Evolutionary conservation across 2,888 invertebrate genomes (phyloP).

Genomic region (Cheiracanthium punctorium): DNA sequence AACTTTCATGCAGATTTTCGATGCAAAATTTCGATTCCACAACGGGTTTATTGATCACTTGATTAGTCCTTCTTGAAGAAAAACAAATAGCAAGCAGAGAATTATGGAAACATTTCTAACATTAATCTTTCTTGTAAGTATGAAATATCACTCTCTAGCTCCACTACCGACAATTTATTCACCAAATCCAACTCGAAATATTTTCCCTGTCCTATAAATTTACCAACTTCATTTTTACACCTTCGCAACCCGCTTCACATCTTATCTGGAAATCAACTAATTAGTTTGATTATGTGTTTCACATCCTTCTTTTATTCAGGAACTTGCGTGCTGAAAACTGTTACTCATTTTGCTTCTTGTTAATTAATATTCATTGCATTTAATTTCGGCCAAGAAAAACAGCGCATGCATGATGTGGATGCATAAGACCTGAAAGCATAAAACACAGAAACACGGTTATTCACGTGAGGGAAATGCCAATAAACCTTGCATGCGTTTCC

Average conservation of each 20-base stretch:
- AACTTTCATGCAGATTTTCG: no score
- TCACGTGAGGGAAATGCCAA: not conserved
- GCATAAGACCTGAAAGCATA: not conserved
- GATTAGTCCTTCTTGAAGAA: no score
- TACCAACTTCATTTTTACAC: no score
- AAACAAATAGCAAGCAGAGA: no score
- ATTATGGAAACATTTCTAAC: no score
- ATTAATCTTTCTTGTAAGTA: no score
- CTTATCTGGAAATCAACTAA: not conserved
- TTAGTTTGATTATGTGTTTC: not conserved
- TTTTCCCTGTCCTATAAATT: no score
- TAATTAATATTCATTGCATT: constrained; percentile 6
- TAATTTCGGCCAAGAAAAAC: not conserved
- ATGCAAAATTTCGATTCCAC: no score
- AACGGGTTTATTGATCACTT: no score
- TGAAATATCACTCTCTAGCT: no score
- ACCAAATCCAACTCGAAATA: no score
- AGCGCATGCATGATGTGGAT: not conserved
- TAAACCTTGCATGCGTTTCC: not conserved
- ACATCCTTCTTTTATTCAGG: not conserved
- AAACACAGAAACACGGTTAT: not conserved
- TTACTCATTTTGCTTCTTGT: not conserved
- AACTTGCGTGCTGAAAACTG: not conserved
- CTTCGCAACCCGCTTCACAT: not conserved
- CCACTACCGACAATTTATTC: no score